These are phyloP conservation scores for Catharus bicknelli DNA, from an alignment of 2,113 vertebrate genomes.

Conservation along the genomic window DNA sequence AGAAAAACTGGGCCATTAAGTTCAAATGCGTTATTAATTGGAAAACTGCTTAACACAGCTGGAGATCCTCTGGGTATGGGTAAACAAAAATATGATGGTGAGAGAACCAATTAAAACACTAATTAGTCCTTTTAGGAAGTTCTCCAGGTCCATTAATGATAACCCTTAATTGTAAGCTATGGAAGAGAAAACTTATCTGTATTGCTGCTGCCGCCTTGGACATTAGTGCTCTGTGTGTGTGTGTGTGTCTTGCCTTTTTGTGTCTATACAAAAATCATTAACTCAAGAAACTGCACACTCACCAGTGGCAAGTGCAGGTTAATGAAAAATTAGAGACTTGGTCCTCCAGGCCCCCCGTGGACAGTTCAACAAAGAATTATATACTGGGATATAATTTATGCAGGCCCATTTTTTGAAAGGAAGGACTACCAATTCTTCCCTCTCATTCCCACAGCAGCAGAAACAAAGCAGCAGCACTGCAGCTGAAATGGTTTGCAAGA, in stretches of 20 bases:
- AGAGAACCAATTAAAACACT: constrained; percentile 22
- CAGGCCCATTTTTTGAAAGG: background rate
- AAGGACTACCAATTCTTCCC: background rate
- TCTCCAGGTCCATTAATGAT: background rate
- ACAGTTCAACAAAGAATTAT: background rate
- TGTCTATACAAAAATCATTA: background rate
- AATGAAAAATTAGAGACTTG: background rate
- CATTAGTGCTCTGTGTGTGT: background rate
- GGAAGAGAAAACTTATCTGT: background rate
- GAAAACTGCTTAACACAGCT: constrained; percentile 29
- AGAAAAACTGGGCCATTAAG: constrained; percentile 4
- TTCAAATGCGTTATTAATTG: constrained; percentile 30
- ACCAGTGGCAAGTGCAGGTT: background rate
- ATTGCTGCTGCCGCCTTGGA: background rate
- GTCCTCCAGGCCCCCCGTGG: background rate
- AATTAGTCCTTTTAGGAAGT: background rate
- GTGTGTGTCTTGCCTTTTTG: background rate
- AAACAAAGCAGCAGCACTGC: background rate
- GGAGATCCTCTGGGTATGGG: background rate
- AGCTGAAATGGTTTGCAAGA: background rate
- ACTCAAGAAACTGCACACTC: background rate
- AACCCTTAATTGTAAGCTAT: background rate
- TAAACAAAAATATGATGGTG: constrained; percentile 16
- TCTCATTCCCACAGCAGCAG: background rate
- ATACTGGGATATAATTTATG: background rate